Base-by-base conservation (phyloP, 2,888 invertebrate genomes). In the Ferdinandea cuprea region DNA sequence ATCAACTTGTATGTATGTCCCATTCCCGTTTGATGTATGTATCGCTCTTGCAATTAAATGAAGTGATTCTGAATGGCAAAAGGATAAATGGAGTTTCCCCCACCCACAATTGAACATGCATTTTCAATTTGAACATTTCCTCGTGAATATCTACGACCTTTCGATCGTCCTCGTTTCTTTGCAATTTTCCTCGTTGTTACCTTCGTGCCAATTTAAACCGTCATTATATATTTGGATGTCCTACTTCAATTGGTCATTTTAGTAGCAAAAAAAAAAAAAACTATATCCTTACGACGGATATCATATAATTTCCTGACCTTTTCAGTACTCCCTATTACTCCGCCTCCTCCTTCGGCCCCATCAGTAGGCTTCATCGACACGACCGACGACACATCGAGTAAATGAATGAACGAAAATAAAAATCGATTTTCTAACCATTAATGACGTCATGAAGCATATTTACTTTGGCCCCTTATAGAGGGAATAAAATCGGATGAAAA, bases 291-390 rank as follows among this genome's bases (percentile, higher is more conserved):
- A 40, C 32, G 44, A 46, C 59, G 73, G 73, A 73, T 73, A 79
- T 66, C 54, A 48, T 50, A 63, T 58, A 74, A 63, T 79, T 80
- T 80, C 48, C 63, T 80, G 69, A 63, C 73, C 66, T 73, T 68
- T 56, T 61, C 25, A 79, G 28, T 30, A 46, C 44, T 30, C 19
- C 25, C 40, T 32, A 17, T 48, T 8, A 28, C 11, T 30, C 37
- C 28, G 30, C 17, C 21, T 66, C 8, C 52, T n/a, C n/a, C n/a
- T n/a, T n/a, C n/a, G n/a, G n/a, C n/a, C n/a, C n/a, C n/a, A n/a
- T n/a, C n/a, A 19, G 32, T 11, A 28, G 17, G 17, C 15, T 32
- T 37, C 15, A 28, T 4, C 48, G n/a, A 37, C 32, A 19, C 46
- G 13, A 40, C 19, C 46, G 13, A 40, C 19, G 28, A n/a, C 25